Conservation (phyloP, 2,888 invertebrate genomes). For the Halictus ligatus region DNA sequence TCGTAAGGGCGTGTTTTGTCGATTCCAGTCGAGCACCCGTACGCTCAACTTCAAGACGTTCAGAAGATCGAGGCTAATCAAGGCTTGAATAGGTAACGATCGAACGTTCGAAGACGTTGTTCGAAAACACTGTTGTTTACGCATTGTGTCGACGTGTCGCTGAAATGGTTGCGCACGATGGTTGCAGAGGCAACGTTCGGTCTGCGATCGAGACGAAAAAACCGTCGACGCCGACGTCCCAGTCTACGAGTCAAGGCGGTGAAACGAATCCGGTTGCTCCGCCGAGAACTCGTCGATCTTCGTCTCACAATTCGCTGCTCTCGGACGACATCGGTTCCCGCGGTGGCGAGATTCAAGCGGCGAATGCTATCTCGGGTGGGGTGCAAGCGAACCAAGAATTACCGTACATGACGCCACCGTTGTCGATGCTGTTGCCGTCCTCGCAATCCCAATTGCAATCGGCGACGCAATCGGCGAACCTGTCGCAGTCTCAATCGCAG, state of each 20-base stretch:
- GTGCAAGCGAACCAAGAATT: conserved; percentile 94
- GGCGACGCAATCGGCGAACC: neutral
- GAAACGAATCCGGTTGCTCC: conserved; percentile 84
- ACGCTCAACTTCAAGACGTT: conserved; percentile 88
- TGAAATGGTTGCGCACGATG: conserved; percentile 3
- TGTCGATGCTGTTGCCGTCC: conserved; percentile 84
- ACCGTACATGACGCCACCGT: conserved; percentile 95
- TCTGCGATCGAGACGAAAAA: conserved; percentile 71
- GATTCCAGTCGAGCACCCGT: conserved; percentile 87
- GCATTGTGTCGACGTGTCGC: neutral
- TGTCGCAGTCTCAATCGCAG: neutral
- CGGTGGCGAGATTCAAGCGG: conserved; percentile 91
- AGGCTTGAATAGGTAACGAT: conserved; percentile 74
- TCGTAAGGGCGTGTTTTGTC: conserved; percentile 19
- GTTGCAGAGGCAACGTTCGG: conserved; percentile 72
- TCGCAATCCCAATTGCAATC: neutral
- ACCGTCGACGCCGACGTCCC: conserved; percentile 75
- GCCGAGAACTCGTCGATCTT: conserved; percentile 85
- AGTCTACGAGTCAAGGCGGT: conserved; percentile 70
- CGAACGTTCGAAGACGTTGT: neutral
- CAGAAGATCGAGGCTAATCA: conserved; percentile 79
- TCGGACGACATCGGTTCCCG: conserved; percentile 68
- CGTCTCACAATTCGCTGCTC: conserved; percentile 84
- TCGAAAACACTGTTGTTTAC: conserved; percentile 6
- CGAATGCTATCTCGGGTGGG: conserved; percentile 93